These are phyloP conservation scores for Tenthredo amoena DNA, from an alignment of 2,888 invertebrate species.

Conservation along the genomic window DNA sequence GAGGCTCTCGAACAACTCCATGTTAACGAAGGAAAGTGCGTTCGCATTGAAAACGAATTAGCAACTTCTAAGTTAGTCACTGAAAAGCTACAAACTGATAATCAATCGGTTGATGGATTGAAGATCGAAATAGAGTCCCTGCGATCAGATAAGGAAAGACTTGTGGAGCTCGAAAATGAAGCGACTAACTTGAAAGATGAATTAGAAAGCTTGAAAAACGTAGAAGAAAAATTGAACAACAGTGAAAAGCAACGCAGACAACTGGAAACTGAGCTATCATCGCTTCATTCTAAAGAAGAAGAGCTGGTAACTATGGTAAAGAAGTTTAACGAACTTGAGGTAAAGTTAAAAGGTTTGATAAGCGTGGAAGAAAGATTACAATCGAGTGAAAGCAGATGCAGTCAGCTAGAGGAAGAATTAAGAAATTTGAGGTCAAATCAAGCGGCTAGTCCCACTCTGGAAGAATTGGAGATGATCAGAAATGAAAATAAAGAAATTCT, in stretches of 20 bases:
- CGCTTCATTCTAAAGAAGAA: conserved; percentile 50
- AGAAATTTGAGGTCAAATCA: conserved; percentile 66
- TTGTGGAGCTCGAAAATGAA: conserved; percentile 58
- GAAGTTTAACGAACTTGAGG: conserved; percentile 52
- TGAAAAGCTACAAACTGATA: conserved; percentile 47
- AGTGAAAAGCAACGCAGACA: conserved; percentile 21
- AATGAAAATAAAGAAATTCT: conserved; percentile 58
- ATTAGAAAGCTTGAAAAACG: conserved; percentile 51
- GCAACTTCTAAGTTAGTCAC: conserved; percentile 29
- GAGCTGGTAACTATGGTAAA: conserved; percentile 46
- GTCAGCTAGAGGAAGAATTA: conserved; percentile 65
- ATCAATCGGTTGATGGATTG: conserved; percentile 56
- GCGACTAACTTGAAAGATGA: conserved; percentile 54
- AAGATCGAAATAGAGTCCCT: conserved; percentile 65
- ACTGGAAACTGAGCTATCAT: conserved; percentile 34
- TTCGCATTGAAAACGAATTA: conserved; percentile 57
- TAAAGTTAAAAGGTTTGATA: conserved; percentile 50
- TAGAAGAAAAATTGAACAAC: conserved; percentile 48
- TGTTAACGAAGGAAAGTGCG: conserved; percentile 52
- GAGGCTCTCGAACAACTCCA: conserved; percentile 48
- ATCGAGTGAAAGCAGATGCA: conserved; percentile 53
- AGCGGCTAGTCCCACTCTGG: conserved; percentile 60
- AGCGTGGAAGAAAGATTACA: conserved; percentile 56
- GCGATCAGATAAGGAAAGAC: conserved; percentile 57
- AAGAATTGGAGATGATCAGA: conserved; percentile 55